Evolutionary conservation across 2,113 vertebrate species (phyloP).

Genomic region (Nibea coibor): DNA sequence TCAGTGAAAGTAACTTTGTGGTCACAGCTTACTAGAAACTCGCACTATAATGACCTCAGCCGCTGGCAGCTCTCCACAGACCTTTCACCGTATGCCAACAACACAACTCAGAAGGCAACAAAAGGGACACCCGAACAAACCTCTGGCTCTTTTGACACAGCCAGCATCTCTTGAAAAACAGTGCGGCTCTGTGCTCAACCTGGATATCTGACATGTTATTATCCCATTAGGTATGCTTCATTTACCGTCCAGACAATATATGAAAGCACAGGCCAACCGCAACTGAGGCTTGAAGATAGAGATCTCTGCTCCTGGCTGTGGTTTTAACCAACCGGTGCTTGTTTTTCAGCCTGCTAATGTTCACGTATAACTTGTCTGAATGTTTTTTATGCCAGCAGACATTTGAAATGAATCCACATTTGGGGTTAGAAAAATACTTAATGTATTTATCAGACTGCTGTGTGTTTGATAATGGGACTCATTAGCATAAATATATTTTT

Average conservation of each 20-base stretch:
- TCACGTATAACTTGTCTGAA: slow-evolving; percentile 24
- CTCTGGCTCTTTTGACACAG: slow-evolving; percentile 56
- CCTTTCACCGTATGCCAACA: slow-evolving; percentile 58
- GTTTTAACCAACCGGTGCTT: slow-evolving; percentile 32
- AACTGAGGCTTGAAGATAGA: slow-evolving; percentile 36
- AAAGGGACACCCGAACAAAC: slow-evolving; percentile 57
- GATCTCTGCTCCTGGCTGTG: slow-evolving; percentile 40
- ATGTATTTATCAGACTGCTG: slow-evolving; percentile 10
- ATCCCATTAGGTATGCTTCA: slow-evolving; percentile 61
- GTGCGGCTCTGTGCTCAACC: slow-evolving; percentile 41
- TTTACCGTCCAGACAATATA: slow-evolving; percentile 58
- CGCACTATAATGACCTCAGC: slow-evolving; percentile 60
- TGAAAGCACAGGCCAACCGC: slow-evolving; percentile 26
- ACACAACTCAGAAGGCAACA: slow-evolving; percentile 57
- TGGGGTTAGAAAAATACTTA: slow-evolving; percentile 8
- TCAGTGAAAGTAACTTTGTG: slow-evolving; percentile 56
- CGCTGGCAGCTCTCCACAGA: slow-evolving; percentile 61
- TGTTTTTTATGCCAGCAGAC: slow-evolving; percentile 17
- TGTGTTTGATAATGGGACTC: neutral
- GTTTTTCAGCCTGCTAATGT: slow-evolving; percentile 40
- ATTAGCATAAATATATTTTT: neutral
- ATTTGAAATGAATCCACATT: neutral
- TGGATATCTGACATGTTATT: slow-evolving; percentile 62
- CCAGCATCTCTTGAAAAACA: slow-evolving; percentile 62
- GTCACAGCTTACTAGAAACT: slow-evolving; percentile 57